phyloP scores from a whole-genome alignment of 2,888 invertebrate genomes.

The Steinernema carpocapsae region DNA sequence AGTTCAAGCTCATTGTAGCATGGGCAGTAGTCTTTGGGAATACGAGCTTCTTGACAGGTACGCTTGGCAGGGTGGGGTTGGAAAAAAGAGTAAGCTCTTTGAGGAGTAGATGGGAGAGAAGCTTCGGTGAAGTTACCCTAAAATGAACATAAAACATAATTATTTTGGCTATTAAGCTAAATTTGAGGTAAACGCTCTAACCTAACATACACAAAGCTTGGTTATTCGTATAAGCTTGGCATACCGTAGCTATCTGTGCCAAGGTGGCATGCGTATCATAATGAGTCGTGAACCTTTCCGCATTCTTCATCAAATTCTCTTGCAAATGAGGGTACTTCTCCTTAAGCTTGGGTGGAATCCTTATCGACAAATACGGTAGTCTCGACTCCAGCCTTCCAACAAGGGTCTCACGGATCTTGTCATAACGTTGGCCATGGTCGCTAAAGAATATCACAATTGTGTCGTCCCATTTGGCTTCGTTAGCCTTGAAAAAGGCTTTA shows the following conservation, averaged over 20 bases:
- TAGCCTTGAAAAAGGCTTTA: conserved; percentile 44
- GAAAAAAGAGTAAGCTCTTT: conserved; percentile 46
- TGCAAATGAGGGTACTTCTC: conserved; percentile 63
- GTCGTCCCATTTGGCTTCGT: conserved; percentile 45
- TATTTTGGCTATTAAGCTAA: too few species aligned
- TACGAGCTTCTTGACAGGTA: conserved; percentile 51
- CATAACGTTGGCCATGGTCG: conserved; percentile 71
- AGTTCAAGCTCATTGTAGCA: conserved; percentile 53
- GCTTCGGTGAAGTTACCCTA: too few species aligned
- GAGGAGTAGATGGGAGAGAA: background rate
- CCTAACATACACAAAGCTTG: too few species aligned
- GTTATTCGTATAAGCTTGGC: too few species aligned
- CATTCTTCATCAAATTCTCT: conserved; percentile 65
- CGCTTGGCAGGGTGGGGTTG: conserved; percentile 45
- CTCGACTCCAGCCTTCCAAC: conserved; percentile 70
- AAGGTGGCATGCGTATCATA: conserved; percentile 70
- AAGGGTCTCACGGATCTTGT: conserved; percentile 69
- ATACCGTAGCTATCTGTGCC: conserved; percentile 45
- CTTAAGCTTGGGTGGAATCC: conserved; percentile 67
- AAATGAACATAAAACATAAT: too few species aligned
- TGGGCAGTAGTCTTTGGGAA: conserved; percentile 57
- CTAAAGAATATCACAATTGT: conserved; percentile 63
- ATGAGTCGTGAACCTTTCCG: conserved; percentile 69
- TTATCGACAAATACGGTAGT: conserved; percentile 69
- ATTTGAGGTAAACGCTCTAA: background rate